Conservation (phyloP, 2,113 vertebrate genomes). For the Nesoenas mayeri region DNA sequence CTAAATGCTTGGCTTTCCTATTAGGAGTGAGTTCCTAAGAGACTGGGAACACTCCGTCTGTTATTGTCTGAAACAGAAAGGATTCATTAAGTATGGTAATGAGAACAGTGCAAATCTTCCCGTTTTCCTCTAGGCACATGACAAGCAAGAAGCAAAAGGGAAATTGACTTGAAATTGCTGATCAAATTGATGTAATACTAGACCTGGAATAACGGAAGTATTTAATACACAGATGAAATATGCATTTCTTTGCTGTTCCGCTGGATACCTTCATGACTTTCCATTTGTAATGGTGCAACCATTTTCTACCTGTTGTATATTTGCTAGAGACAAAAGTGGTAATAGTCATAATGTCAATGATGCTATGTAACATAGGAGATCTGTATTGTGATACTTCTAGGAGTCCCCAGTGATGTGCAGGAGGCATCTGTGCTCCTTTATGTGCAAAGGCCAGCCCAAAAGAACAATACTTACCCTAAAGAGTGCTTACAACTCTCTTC, state of each 20-base stretch:
- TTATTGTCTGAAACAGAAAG: neutral
- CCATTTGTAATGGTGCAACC: neutral
- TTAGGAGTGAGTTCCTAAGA: neutral
- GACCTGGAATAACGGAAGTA: neutral
- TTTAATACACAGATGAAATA: neutral
- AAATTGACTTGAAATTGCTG: neutral
- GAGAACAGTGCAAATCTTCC: neutral
- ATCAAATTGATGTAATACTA: neutral
- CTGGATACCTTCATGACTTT: neutral
- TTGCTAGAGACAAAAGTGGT: neutral
- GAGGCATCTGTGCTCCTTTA: neutral
- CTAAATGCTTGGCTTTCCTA: neutral
- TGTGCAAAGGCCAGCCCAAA: neutral
- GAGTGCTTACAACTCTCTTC: neutral
- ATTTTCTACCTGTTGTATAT: neutral
- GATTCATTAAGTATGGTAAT: neutral
- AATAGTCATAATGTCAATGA: neutral
- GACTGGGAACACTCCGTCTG: neutral
- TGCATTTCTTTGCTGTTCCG: neutral
- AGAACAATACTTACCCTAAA: neutral
- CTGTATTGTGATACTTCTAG: neutral
- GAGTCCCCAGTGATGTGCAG: neutral
- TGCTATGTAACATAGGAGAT: accelerated
- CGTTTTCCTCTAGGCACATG: neutral
- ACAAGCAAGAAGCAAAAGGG: neutral